Base-by-base conservation (phyloP, 1,140 invertebrate species). In the Eufriesea mexicana region DNA sequence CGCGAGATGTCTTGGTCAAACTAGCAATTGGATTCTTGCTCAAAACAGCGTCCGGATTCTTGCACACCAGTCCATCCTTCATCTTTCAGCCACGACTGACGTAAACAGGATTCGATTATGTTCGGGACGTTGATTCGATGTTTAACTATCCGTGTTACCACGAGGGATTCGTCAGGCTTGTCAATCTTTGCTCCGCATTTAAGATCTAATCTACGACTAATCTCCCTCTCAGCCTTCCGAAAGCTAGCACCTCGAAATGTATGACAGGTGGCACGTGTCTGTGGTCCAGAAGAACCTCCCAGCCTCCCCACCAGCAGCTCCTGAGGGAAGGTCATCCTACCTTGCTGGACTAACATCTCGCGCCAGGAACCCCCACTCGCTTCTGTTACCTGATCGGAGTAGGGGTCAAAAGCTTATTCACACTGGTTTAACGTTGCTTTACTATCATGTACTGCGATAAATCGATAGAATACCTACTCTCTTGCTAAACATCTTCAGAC, bases 181-280 rank as follows among this genome's bases (percentile, higher is more conserved):
- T 20, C 18, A 76, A 73, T 85, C 73, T 72, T 64, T 47, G 62
- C 70, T 8, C 66, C 76, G 57, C 62, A 28, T 73, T 80, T 73
- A 61, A 64, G 54, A 25, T 67, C 83, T 89, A 68, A 89, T 89
- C 84, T 67, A 64, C 55, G 47, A 74, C 80, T 90, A 89, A 90
- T 90, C 89, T 83, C 82, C 79, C 73, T 90, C 79, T 81, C 68
- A 77, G 86, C 85, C 76, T 78, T 83, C 57, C 89, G 82, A 90
- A 90, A 87, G 87, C 89, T 83, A 90, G 85, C 83, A 89, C 89
- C 76, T 87, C 79, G 76, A 84, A 89, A 89, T 89, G 86, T 90
- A 90, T 90, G 89, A 90, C 89, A 90, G 88, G 89, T 90, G 87
- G 89, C 89, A 90, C 89, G 89, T 90, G 89, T 87, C 89, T 67